Conservation (phyloP, 2,888 invertebrate species). For the Hetaerina titia region DNA sequence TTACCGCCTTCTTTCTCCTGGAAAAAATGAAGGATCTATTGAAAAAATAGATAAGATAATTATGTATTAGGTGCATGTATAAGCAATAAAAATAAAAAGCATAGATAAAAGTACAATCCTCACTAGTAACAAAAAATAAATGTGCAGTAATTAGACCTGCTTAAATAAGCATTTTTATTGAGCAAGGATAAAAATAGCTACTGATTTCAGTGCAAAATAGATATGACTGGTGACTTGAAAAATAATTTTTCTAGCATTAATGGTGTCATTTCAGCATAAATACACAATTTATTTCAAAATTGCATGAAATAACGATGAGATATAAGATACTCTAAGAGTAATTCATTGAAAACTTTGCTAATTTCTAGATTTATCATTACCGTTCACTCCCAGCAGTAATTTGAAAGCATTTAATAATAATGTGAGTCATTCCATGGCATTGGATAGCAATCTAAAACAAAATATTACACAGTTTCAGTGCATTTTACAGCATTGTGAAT, state of each 20-base stretch:
- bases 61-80: constrained; percentile 63
- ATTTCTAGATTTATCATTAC: not conserved
- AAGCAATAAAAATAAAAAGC: constrained; percentile 64
- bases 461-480: not conserved
- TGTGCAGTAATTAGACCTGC: constrained; percentile 42
- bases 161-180: constrained; percentile 37
- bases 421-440: not conserved
- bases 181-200: constrained; percentile 46
- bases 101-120: constrained; percentile 30
- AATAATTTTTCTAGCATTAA: not conserved
- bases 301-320: not conserved
- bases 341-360: not conserved
- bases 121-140: constrained; percentile 39
- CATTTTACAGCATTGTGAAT: not conserved
- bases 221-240: not conserved
- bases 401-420: constrained; percentile 24
- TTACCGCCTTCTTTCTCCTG: constrained; percentile 90
- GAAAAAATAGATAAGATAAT: constrained; percentile 72
- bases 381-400: constrained; percentile 29
- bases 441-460: not conserved
- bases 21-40: constrained; percentile 73
- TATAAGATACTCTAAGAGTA: not conserved
- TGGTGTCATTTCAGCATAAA: not conserved
- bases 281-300: not conserved
- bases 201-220: not conserved